A percentile compares a stretch with the other conserved stretches of the same genome.
phyloP scores from a whole-genome alignment of 2,113 vertebrate genomes.

The Hydropotes inermis region DNA sequence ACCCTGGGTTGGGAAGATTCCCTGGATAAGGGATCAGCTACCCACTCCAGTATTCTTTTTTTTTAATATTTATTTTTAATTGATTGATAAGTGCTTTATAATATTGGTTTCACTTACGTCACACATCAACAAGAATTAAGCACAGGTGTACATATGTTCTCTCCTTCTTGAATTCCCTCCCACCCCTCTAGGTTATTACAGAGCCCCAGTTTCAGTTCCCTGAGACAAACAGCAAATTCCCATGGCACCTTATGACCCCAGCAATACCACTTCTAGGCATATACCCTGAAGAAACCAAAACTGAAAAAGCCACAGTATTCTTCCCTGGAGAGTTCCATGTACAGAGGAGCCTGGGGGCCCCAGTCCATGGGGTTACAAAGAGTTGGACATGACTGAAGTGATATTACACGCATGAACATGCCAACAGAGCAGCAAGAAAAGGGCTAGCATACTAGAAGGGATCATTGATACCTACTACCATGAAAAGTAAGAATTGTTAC shows the following conservation, averaged over 20 bases:
- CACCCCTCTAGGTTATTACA: not conserved
- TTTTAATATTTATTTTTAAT: not conserved
- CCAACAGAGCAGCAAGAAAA: not conserved
- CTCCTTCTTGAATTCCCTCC: not conserved
- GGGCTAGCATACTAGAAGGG: not conserved
- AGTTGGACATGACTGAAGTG: not conserved
- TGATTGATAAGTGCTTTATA: not conserved
- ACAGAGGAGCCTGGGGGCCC: not conserved
- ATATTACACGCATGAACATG: accelerated
- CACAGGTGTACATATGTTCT: not conserved
- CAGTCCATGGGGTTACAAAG: not conserved
- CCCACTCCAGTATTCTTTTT: not conserved
- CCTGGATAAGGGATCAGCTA: not conserved
- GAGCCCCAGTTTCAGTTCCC: not conserved
- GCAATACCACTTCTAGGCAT: not conserved
- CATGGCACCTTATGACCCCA: not conserved
- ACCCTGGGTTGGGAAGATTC: not conserved
- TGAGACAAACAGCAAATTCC: not conserved
- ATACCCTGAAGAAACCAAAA: not conserved
- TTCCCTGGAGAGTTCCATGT: not conserved
- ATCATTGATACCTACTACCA: not conserved
- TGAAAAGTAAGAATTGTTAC: not conserved
- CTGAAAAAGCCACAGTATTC: not conserved
- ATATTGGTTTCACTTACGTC: not conserved
- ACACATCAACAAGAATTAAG: not conserved